Evolutionary conservation across 2,888 invertebrate genomes (phyloP), one percentile per base, ranked within the genome.

Genomic region (Apodemia mormo): DNA sequence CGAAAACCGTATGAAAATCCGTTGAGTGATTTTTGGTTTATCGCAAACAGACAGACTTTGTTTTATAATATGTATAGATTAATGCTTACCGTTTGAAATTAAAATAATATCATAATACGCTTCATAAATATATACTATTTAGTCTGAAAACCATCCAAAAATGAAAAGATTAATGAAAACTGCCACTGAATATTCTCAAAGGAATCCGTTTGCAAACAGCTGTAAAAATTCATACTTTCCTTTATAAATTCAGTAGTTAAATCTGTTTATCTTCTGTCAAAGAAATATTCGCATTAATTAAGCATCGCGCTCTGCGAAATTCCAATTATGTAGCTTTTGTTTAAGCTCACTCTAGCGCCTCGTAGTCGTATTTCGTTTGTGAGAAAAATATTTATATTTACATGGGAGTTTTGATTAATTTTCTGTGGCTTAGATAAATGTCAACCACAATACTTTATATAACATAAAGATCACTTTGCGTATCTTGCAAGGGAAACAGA

Each of bases 311-410:
- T 61, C 5, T 33, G 61, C 61, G 61, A 61, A 61, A 61, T 61
- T 61, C 30, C 61, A 61, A 61, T 61, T 61, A 61, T 30, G 61
- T 14, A 61, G 61, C 77, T 74, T 78, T 80, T 79, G 78, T 79
- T 76, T 74, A 73, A 64, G 61, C 65, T 66, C 71, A 68, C 74
- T 74, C 73, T 72, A 73, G 70, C 68, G 70, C 71, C 52, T 75
- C 66, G 78, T 80, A 80, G 79, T 80, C 76, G 33, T 61, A 61
- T 64, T 64, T 37, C 33, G 12, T 1, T 64, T 14, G n/a, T 64
- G 37, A n/a, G 14, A 33, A 61, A 61, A 64, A 80, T 77, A 78
- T 77, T 81, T 79, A 76, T 77, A 76, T 79, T 79, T 74, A 70
- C 64, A 70, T 67, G 33, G 49, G 66, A 66, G 71, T 58, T 70